Evolutionary conservation across 2,797 vertebrate species (phyloP), one percentile per base, ranked within the genome.

Genomic region (Muraenolepis orangiensis): DNA sequence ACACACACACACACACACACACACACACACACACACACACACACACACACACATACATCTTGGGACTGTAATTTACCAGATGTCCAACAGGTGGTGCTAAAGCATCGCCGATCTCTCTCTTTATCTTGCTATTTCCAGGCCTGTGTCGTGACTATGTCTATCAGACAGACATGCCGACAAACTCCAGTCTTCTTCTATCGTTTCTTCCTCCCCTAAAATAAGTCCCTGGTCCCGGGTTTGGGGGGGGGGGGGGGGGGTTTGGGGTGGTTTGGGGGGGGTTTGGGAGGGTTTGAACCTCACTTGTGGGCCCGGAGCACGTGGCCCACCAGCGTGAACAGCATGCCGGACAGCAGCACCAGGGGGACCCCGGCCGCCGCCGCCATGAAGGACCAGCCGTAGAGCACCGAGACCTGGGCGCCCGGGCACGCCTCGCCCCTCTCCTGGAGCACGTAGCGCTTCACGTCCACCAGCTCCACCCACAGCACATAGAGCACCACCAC

Each of bases 301-400:
- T 90, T 89, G 40, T 81, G 85, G 78, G 77, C 83, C n/a, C 26
- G 71, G 66, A 96, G 81, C 7, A 84, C 90, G 31, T 88, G 86
- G 70, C 93, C 94, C 8, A 94, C 86, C 28, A 94, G 89, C 84
- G 93, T 92, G 89, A 96, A 97, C 61, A 96, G 86, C 76, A 96
- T 81, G 32, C 96, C 95, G 0, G 95, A 93, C 29, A 95, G 67
- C 0, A 94, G 79, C 29, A 90, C 92, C 83, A 96, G 91, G 40
- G 95, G 96, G 72, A 94, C 89, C 6, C 95, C 96, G 0, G 93
- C 93, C 0, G 90, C 88, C 0, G 94, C 95, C 20, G 92, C 94
- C 88, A 96, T 94, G 83, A 96, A 96, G 0, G 95, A 96, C 93
- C 95, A 95, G 0, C 96, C 95, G 0, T 97, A 96, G 32, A 91